phyloP scores from a whole-genome alignment of 2,113 vertebrate genomes.

The Alaudala cheleensis region DNA sequence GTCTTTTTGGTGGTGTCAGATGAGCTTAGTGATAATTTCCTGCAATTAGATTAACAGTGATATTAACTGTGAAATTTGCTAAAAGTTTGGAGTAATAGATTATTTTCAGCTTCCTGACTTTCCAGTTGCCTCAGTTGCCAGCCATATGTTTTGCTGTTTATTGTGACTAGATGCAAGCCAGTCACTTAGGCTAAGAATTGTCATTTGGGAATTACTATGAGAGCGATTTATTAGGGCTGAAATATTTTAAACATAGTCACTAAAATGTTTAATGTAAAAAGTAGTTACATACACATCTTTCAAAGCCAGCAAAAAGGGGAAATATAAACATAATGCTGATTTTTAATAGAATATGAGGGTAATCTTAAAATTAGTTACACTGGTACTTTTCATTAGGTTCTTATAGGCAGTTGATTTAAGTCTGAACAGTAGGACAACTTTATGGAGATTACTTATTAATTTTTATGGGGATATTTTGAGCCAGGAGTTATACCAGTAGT shows the following conservation, averaged over 20 bases:
- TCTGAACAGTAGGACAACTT: background rate
- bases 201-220: background rate
- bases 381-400: background rate
- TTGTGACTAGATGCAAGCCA: background rate
- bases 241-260: background rate
- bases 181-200: background rate
- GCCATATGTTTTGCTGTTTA: background rate
- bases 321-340: background rate
- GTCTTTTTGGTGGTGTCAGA: background rate
- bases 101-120: background rate
- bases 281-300: background rate
- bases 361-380: background rate
- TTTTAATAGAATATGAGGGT: background rate
- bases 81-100: background rate
- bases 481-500: background rate
- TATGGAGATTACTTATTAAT: background rate
- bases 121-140: background rate
- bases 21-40: background rate
- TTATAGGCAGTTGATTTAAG: background rate
- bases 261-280: background rate
- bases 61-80: background rate
- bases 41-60: background rate
- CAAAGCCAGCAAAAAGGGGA: background rate
- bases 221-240: background rate
- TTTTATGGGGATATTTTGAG: background rate